Conservation (phyloP, 2,113 vertebrate genomes). For the Rousettus leschenaultii region DNA sequence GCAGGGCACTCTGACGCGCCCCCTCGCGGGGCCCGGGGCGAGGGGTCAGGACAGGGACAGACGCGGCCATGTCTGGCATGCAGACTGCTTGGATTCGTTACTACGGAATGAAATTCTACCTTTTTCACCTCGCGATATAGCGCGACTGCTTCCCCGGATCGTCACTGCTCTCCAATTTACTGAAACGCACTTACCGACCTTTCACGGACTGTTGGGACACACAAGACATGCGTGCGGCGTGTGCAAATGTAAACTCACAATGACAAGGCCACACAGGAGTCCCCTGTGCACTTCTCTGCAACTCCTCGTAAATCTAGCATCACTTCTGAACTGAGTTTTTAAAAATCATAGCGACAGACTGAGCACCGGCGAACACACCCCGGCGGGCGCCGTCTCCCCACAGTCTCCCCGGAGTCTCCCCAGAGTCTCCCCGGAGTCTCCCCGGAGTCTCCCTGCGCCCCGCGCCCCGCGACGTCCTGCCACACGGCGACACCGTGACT, state of each 20-base stretch:
- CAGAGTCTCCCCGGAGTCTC: background rate
- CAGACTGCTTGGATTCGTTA: accelerated
- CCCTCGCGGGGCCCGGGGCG: no score
- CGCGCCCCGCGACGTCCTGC: background rate
- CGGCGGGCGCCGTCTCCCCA: background rate
- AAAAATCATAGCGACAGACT: accelerated
- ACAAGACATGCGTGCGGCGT: accelerated
- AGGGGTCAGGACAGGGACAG: no score
- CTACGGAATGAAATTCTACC: background rate
- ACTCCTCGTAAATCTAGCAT: background rate
- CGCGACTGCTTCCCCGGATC: accelerated
- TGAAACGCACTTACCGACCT: background rate
- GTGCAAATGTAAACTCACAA: accelerated
- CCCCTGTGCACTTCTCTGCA: background rate
- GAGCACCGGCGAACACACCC: background rate
- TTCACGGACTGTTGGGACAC: accelerated
- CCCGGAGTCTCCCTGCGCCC: background rate
- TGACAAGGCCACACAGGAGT: accelerated
- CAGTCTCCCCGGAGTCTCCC: background rate
- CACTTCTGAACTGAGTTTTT: background rate
- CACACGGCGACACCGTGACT: background rate
- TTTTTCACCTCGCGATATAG: background rate
- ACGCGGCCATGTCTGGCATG: accelerated
- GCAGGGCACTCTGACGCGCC: no score
- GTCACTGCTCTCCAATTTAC: background rate